Evolutionary conservation across 2,113 vertebrate genomes (phyloP).

Genomic region (Nycticebus coucang): DNA sequence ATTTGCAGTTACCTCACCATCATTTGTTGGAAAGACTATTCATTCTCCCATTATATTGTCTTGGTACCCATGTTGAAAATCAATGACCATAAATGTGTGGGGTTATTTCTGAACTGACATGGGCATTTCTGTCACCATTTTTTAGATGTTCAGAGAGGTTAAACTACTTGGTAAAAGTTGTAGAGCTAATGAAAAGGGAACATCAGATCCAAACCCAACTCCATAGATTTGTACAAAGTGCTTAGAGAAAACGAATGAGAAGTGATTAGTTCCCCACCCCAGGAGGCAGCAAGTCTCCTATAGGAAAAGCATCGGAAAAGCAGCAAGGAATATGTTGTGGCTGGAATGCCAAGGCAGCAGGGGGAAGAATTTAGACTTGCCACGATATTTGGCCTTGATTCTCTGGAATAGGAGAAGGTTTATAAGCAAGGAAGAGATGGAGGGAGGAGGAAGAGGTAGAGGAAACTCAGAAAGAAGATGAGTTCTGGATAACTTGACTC

Average conservation of each 20-base stretch:
- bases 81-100: neutral
- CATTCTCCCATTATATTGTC: neutral
- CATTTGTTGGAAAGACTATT: neutral
- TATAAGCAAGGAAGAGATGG: neutral
- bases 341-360: neutral
- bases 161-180: neutral
- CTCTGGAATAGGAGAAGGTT: neutral
- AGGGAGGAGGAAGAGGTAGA: neutral
- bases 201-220: neutral
- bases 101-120: neutral
- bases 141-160: neutral
- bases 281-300: neutral
- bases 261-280: neutral
- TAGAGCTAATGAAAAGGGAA: neutral
- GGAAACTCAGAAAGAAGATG: neutral
- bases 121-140: neutral
- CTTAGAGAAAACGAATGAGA: neutral
- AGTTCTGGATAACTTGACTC: neutral
- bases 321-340: neutral
- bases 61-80: neutral
- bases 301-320: neutral
- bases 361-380: neutral
- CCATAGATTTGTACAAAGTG: neutral
- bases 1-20: neutral
- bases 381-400: neutral